A percentile compares a stretch with the other conserved stretches of the same genome.
phyloP scores from a whole-genome alignment of 2,888 invertebrate genomes.

The Cinara cedri region DNA sequence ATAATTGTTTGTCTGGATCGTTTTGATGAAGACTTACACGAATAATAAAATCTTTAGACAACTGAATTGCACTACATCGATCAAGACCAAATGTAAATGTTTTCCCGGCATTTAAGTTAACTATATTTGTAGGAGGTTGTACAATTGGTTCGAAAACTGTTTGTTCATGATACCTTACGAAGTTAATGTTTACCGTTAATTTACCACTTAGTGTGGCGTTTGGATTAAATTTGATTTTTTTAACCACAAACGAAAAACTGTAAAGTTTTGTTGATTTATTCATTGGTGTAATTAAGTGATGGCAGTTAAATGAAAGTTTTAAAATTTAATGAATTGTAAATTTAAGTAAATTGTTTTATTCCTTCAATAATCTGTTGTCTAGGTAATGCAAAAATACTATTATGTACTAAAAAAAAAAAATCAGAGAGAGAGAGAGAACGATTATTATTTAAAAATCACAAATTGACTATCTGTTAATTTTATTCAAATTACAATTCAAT shows the following conservation, averaged over 20 bases:
- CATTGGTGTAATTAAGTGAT: background rate
- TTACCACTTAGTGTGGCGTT: background rate
- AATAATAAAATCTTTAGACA: background rate
- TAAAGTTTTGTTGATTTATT: background rate
- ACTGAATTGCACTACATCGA: background rate
- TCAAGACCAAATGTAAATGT: background rate
- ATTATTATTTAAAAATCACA: no score
- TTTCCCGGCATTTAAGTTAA: background rate
- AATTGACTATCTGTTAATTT: no score
- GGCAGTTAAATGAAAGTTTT: no score
- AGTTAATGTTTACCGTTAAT: background rate
- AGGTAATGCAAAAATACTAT: no score
- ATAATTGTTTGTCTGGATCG: background rate
- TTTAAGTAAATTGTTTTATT: no score
- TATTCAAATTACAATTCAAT: no score
- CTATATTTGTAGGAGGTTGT: background rate
- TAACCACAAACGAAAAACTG: background rate
- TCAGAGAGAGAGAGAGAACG: no score
- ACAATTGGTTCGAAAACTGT: background rate
- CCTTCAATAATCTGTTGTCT: no score
- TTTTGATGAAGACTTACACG: background rate
- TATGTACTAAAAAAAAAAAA: no score
- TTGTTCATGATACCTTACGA: background rate
- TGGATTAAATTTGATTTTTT: background rate
- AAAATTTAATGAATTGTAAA: no score